Conservation (phyloP, 2,888 invertebrate genomes). For the Scelioninae gen. 2 region DNA sequence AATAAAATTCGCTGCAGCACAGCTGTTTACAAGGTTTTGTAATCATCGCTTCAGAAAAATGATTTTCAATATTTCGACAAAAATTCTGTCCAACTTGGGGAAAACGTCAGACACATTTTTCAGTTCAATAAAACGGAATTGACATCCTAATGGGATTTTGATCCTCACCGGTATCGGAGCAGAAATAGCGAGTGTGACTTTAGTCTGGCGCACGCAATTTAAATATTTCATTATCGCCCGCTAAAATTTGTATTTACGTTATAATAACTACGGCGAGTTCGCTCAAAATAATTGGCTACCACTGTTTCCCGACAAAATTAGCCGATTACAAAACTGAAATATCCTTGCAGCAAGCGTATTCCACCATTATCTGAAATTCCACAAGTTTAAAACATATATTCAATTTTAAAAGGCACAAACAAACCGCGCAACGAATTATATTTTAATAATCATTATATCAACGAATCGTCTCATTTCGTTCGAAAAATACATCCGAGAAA, state of each 20-base stretch:
- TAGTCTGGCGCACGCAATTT: conserved; percentile 23
- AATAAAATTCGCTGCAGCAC: too few species aligned
- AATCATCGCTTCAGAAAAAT: conserved; percentile 18
- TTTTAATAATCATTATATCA: too few species aligned
- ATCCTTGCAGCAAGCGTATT: neutral
- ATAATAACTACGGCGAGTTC: conserved; percentile 6
- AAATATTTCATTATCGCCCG: conserved; percentile 46
- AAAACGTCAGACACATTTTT: conserved; percentile 44
- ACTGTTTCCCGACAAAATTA: neutral
- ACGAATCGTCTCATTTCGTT: too few species aligned
- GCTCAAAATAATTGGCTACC: conserved; percentile 8
- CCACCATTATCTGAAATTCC: too few species aligned
- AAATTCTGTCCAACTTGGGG: conserved; percentile 29
- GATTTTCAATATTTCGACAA: conserved; percentile 24
- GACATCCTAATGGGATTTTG: conserved; percentile 67
- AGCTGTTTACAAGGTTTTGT: neutral
- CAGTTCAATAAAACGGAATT: conserved; percentile 61
- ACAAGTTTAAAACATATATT: neutral
- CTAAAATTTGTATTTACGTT: conserved; percentile 27
- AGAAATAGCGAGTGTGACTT: conserved; percentile 37
- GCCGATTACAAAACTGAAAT: neutral
- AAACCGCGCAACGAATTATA: neutral
- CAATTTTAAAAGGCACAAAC: neutral
- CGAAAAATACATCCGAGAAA: too few species aligned
- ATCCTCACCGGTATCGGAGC: conserved; percentile 61